phyloP scores from a whole-genome alignment of 2,797 vertebrate species.

The Enteromius treurensis region DNA sequence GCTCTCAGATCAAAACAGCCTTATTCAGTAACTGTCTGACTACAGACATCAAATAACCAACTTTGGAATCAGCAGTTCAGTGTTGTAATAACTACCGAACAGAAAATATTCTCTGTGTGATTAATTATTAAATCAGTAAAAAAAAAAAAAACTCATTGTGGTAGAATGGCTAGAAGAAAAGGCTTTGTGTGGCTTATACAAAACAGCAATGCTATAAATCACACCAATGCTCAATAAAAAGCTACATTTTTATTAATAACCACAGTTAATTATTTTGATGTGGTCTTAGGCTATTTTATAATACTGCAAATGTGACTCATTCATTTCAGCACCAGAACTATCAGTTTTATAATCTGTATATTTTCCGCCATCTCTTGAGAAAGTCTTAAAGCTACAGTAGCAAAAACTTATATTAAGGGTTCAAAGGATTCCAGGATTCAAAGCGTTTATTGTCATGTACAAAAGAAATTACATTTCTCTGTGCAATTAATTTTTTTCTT shows the following conservation, averaged over 20 bases:
- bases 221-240: background rate
- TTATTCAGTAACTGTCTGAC: background rate
- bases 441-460: no score
- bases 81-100: background rate
- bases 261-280: background rate
- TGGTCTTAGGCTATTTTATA: background rate
- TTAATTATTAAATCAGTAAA: background rate
- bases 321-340: background rate
- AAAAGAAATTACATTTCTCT: no score
- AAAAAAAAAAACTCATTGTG: background rate
- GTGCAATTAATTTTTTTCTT: no score
- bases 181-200: background rate
- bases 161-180: background rate
- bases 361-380: background rate
- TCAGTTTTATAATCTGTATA: background rate
- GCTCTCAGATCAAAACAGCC: slow-evolving; percentile 20
- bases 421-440: no score
- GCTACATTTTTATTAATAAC: background rate
- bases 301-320: background rate
- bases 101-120: background rate
- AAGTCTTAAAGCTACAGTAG: background rate
- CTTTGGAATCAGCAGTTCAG: background rate
- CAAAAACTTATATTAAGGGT: background rate
- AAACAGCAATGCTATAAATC: background rate
- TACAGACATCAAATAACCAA: background rate